Percentiles rank a stretch among this genome's conserved stretches.
Conservation (phyloP, 2,113 vertebrate species). For the Symphodus melops region DNA sequence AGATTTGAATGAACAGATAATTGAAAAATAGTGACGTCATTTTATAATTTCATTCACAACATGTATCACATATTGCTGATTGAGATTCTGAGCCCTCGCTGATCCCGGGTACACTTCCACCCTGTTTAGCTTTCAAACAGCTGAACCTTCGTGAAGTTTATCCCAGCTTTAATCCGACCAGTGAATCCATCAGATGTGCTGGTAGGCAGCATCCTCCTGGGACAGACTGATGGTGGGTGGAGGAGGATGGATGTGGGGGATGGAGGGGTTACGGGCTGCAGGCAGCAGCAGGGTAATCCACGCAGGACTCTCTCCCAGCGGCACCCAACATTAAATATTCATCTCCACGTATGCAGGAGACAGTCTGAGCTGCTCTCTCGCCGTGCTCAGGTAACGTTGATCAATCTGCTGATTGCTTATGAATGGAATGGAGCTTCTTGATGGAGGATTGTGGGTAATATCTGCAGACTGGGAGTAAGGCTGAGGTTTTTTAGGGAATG, state of each 20-base stretch:
- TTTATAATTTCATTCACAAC: no score
- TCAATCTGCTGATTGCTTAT: conserved; percentile 8
- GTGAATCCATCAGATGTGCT: conserved; percentile 47
- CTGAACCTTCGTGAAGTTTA: background rate
- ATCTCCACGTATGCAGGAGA: conserved; percentile 36
- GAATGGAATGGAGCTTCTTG: background rate
- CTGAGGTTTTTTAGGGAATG: background rate
- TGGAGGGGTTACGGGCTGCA: conserved; percentile 46
- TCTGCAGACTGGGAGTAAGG: background rate
- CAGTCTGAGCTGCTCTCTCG: conserved; percentile 2
- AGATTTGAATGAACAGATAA: no score
- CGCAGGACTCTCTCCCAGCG: conserved; percentile 43
- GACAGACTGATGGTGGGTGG: conserved; percentile 4
- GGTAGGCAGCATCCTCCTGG: conserved; percentile 29
- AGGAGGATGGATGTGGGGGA: no score
- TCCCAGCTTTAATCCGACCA: conserved; percentile 27
- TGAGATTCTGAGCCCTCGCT: background rate
- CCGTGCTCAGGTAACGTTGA: conserved; percentile 12
- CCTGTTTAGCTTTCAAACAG: conserved; percentile 29
- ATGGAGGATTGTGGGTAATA: background rate
- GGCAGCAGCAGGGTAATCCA: conserved; percentile 61
- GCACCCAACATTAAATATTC: conserved; percentile 64
- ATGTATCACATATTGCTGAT: background rate
- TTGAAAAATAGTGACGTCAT: no score
- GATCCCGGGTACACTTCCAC: background rate